These are phyloP conservation scores for Engraulis encrasicolus DNA, from an alignment of 2,113 vertebrate genomes.

Conservation along the genomic window DNA sequence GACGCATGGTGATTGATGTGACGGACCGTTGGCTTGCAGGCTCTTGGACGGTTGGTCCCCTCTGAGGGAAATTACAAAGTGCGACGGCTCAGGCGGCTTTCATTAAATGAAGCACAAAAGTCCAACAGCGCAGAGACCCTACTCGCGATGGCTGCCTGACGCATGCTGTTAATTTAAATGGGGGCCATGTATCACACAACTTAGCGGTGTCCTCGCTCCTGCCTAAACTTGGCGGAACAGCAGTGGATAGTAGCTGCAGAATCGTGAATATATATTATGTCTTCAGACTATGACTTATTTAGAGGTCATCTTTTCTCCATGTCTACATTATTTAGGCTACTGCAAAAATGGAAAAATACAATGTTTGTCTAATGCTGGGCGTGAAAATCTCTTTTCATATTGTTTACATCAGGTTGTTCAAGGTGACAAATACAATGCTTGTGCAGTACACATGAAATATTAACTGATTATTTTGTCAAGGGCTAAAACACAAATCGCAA, in stretches of 20 bases:
- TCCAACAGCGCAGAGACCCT: constrained; percentile 45
- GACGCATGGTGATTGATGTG: constrained; percentile 72
- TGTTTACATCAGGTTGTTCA: no score
- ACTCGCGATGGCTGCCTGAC: constrained; percentile 47
- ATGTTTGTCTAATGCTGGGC: background rate
- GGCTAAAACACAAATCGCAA: background rate
- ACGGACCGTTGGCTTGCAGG: constrained; percentile 64
- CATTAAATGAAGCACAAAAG: constrained; percentile 47
- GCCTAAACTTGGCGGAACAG: constrained; percentile 52
- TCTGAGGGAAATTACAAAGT: constrained; percentile 42
- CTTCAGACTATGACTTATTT: background rate
- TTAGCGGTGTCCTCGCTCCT: constrained; percentile 47
- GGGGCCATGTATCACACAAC: constrained; percentile 34
- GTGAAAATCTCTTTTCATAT: background rate
- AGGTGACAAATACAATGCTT: no score
- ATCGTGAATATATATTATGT: constrained; percentile 20
- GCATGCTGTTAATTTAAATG: constrained; percentile 57
- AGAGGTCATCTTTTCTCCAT: background rate
- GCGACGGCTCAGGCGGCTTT: constrained; percentile 54
- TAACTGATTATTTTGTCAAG: background rate
- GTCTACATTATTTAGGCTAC: background rate
- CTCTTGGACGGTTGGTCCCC: constrained; percentile 37
- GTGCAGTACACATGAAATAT: background rate
- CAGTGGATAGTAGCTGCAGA: constrained; percentile 2
- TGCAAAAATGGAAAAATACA: background rate